Evolutionary conservation across 2,113 vertebrate genomes (phyloP), one percentile per base, ranked within the genome.

Genomic region (Tylochromis polylepis): DNA sequence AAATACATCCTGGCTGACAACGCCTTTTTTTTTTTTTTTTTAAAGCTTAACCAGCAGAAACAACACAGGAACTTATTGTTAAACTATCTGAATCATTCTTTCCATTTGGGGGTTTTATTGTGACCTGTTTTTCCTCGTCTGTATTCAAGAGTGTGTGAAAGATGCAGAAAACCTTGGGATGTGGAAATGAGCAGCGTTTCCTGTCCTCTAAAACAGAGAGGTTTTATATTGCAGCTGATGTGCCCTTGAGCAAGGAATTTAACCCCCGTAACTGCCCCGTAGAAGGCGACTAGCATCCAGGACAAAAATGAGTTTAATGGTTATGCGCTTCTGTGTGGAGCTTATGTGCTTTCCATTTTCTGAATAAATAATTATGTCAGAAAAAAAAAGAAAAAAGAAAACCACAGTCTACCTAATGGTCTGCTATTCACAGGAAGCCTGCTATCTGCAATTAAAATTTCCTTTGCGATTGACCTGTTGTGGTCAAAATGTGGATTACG

Each of bases 401-500:
- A 84, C 85, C 87, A 15, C 60, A 88, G 65, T 88, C 67, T 20
- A 41, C 79, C 87, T 85, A 51, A 77, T 34, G 72, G 11, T 53
- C 46, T 77, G 72, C 46, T 31, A 77, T 51, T 46, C 78, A 49
- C 82, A 75, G 83, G 83, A 65, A 67, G 78, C 85, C 85, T n/a
- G 72, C 34, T 84, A 87, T 83, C 84, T 78, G 72, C 86, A 89
- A 91, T 90, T 90, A 85, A 84, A 86, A 83, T 84, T 88, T 87
- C 72, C 78, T 60, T 78, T 43, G 49, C 57, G 5, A 89, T 20
- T 83, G 87, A 91, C 83, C 89, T 79, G 60, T 43, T 85, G 85
- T 58, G 88, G 89, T 83, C 56, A 77, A 77, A 89, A 89, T 78
- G 82, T 85, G 82, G 89, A 85, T 88, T 87, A 90, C 5, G 85